Base-by-base conservation (phyloP, 2,888 invertebrate species). In the Phymatocera aterrima region DNA sequence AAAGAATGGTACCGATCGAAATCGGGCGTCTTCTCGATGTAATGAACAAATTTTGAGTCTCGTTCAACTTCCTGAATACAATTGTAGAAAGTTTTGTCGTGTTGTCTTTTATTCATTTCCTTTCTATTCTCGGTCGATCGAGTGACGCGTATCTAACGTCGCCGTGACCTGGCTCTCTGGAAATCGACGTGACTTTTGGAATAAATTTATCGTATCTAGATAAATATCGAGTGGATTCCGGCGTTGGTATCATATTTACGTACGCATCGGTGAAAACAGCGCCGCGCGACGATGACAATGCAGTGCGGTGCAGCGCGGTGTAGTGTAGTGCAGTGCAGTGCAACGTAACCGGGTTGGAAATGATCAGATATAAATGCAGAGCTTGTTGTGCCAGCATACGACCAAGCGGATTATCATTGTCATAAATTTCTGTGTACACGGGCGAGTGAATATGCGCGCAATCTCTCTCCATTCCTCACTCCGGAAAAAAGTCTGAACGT, bases 291-390 rank as follows among this genome's bases (percentile, higher is more conserved):
- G 46, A 2, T 15, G 24, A 68, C 40, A 18, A 72, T 18, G 31
- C 28, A 18, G 34, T 15, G 24, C 43, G n/a, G n/a, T n/a, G n/a
- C n/a, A n/a, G n/a, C n/a, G n/a, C n/a, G n/a, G n/a, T n/a, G n/a
- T n/a, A n/a, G n/a, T n/a, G n/a, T n/a, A n/a, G n/a, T n/a, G n/a
- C n/a, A n/a, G n/a, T n/a, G n/a, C n/a, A n/a, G n/a, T n/a, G n/a
- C n/a, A n/a, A n/a, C n/a, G 34, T n/a, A 70, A 72, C 31, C 28
- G 31, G 34, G 43, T n/a, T 72, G 51, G 21, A 34, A 72, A 72
- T 72, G 72, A 72, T 72, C 72, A 28, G 51, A 48, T 72, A 72
- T 34, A 72, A 72, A 72, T 72, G 72, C 72, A 72, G 34, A 72
- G 68, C 68, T 68, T 68, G 68, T 68, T 46, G 68, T 64, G 37